phyloP scores from a whole-genome alignment of 2,888 invertebrate genomes.

The Epinotia bilunana region DNA sequence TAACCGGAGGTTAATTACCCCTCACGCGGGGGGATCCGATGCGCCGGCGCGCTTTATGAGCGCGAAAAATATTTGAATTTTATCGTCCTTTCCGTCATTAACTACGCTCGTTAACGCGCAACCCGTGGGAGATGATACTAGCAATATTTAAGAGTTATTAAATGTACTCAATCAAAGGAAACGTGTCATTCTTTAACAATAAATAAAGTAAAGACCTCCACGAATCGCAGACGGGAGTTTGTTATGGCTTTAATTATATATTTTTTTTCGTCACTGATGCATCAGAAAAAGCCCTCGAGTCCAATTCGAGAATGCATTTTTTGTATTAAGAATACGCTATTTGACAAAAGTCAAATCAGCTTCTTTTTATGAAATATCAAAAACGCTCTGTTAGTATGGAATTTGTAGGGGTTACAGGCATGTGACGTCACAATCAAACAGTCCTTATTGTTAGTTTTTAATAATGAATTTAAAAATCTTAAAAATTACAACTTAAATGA shows the following conservation, averaged over 20 bases:
- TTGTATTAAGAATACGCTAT: not conserved
- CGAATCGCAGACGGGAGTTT: not conserved
- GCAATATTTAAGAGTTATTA: constrained; percentile 24
- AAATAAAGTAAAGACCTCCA: constrained; percentile 2
- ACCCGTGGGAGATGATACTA: constrained; percentile 38
- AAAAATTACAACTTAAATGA: too few species aligned
- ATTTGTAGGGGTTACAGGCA: too few species aligned
- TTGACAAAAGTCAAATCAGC: too few species aligned
- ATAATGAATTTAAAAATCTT: too few species aligned
- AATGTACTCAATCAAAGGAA: constrained; percentile 28
- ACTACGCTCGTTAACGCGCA: constrained; percentile 56
- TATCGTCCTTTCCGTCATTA: constrained; percentile 50
- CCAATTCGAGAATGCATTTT: not conserved
- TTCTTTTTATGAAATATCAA: too few species aligned
- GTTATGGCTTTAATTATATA: not conserved
- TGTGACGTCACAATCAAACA: too few species aligned
- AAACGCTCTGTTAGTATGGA: too few species aligned
- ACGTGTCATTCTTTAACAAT: constrained; percentile 23
- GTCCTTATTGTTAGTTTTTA: too few species aligned
- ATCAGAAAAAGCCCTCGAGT: not conserved
- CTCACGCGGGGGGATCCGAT: constrained; percentile 20
- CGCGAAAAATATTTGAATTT: constrained; percentile 42
- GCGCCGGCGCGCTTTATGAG: constrained; percentile 42
- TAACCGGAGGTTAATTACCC: constrained; percentile 37
- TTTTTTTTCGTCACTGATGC: too few species aligned